Evolutionary conservation across 2,113 vertebrate species (phyloP), one percentile per base, ranked within the genome.

Genomic region (Brachyhypopomus occidentalis): DNA sequence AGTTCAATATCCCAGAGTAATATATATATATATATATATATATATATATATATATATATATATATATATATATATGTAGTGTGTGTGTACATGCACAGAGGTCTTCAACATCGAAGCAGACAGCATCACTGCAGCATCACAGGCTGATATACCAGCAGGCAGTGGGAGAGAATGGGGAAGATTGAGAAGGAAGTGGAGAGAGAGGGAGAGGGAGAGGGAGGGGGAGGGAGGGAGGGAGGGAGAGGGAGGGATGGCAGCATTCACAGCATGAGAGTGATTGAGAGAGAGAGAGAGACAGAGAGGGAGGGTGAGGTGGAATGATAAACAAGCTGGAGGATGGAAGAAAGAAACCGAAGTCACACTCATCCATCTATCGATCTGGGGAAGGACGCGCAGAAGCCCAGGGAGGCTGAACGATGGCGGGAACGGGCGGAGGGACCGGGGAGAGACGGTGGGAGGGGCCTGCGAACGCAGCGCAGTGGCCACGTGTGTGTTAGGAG

Each of bases 401-500:
- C 72, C 25, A 3, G 63, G 75, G 77, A 66, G 48, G 67, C 27
- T 77, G 59, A 75, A 80, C 82, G 77, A 81, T 81, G 20, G 72
- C 72, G 27, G 5, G 22, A 60, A 36, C 72, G 70, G 72, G 70
- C 80, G 70, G 64, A 60, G 63, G 30, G 72, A 81, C 59, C 30
- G 30, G 48, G 75, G 63, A 81, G 72, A 72, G 69, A 69, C 45
- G 62, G 52, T 75, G 41, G 34, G 72, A 30, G 73, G 56, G 67
- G 62, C 80, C 72, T 60, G 76, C 74, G 69, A 81, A 83, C 83
- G 70, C 79, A 79, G 79, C 84, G 79, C 72, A 80, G 81, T 77
- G 82, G 82, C 81, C 78, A 63, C 79, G 56, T 83, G 77, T 83
- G 83, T n/a, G 83, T 86, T 80, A 80, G 77, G 74, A 66, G 19